Evolutionary conservation across 2,797 vertebrate species (phyloP).

Genomic region (Gymnoscopelus braueri): DNA sequence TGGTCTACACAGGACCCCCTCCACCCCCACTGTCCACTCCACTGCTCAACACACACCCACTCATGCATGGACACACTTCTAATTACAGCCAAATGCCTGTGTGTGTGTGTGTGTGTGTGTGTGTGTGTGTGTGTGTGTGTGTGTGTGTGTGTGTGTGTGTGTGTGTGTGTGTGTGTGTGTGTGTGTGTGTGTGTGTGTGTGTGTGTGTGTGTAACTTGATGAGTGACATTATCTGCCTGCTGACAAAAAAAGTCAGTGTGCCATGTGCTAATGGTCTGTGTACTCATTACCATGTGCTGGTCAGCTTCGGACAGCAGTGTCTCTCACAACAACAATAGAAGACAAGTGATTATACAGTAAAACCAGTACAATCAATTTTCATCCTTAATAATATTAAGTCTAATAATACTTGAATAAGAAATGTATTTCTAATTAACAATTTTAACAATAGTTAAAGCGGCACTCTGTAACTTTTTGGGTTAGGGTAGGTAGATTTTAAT

Average conservation of each 20-base stretch:
- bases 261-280: conserved; percentile 64
- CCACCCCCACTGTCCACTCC: conserved; percentile 64
- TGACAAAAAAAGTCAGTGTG: conserved; percentile 30
- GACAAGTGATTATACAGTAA: conserved; percentile 25
- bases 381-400: no score
- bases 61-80: conserved; percentile 67
- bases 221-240: conserved; percentile 47
- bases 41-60: conserved; percentile 61
- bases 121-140: conserved; percentile 9
- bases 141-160: conserved; percentile 18
- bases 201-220: conserved; percentile 35
- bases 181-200: conserved; percentile 5
- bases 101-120: conserved; percentile 26
- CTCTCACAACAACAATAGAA: conserved; percentile 16
- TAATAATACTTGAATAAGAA: no score
- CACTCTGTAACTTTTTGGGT: no score
- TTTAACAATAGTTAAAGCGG: no score
- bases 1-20: conserved; percentile 44
- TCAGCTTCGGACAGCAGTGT: conserved; percentile 16
- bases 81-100: conserved; percentile 56
- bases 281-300: conserved; percentile 45
- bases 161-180: conserved; percentile 29
- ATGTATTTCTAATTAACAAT: no score
- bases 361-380: not conserved
- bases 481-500: no score